Conservation (phyloP, 37 sponge, comb jelly and placozoan species). For the Aphrocallistes beatrix region DNA sequence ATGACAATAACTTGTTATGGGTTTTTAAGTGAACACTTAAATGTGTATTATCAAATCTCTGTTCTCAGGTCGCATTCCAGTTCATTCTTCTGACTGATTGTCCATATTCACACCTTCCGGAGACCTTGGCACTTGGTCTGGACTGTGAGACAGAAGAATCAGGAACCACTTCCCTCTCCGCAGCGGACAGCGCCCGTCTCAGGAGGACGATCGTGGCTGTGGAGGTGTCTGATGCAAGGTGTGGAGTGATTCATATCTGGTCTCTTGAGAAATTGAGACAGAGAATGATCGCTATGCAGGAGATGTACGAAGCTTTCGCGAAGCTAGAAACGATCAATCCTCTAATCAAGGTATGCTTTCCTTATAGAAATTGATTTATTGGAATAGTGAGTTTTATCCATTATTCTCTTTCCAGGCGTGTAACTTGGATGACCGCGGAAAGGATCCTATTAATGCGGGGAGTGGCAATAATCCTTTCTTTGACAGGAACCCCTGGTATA, state of each 20-base stretch:
- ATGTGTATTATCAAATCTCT: too few species aligned
- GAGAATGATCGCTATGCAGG: conserved; percentile 47
- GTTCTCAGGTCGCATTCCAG: conserved; percentile 64
- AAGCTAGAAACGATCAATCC: not conserved
- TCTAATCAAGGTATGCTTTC: not conserved
- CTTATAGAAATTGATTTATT: not conserved
- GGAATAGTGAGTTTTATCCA: not conserved
- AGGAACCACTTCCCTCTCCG: not conserved
- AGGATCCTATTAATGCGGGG: not conserved
- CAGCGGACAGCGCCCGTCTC: not conserved
- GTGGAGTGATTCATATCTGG: conserved; percentile 71
- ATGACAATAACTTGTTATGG: too few species aligned
- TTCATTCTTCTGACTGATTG: conserved; percentile 59
- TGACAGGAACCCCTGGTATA: conserved; percentile 75
- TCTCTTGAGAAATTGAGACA: conserved; percentile 70
- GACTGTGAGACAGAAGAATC: not conserved
- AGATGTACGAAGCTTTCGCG: conserved; percentile 31
- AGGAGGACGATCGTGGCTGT: conserved; percentile 51
- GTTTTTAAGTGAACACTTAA: too few species aligned
- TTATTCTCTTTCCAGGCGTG: not conserved
- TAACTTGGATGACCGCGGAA: not conserved
- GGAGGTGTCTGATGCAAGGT: conserved; percentile 59
- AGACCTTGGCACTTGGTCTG: conserved; percentile 37
- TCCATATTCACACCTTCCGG: conserved; percentile 55
- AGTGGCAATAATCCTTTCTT: conserved; percentile 78